A percentile compares a stretch with the other conserved stretches of the same genome.
Evolutionary conservation across 2,797 vertebrate species (phyloP).

Genomic region (Tenualosa ilisha): DNA sequence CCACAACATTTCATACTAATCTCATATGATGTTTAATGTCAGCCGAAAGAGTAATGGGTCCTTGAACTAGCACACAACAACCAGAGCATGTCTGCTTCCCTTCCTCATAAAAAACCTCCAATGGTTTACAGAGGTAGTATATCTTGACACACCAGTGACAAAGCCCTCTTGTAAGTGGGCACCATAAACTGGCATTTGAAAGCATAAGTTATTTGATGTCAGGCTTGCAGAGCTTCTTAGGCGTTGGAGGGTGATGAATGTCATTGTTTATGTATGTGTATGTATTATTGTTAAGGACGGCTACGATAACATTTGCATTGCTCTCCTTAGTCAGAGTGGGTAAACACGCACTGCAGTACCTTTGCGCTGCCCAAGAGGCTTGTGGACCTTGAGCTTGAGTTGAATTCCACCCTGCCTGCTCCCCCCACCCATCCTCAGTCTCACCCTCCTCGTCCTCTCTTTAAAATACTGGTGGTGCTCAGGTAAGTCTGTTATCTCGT

Average conservation of each 20-base stretch:
- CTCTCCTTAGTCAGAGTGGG: background rate
- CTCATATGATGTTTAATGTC: too few species aligned
- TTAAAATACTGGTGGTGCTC: background rate
- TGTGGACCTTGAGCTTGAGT: background rate
- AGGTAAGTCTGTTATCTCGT: conserved; percentile 49
- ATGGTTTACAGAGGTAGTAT: background rate
- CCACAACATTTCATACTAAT: background rate
- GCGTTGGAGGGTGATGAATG: background rate
- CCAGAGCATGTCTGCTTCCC: background rate
- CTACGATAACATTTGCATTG: background rate
- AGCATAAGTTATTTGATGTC: background rate
- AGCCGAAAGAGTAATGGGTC: background rate
- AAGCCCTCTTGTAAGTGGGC: background rate
- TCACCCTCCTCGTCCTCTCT: background rate
- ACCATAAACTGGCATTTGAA: background rate
- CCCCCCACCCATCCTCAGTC: background rate
- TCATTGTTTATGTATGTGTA: background rate
- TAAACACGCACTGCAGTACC: background rate
- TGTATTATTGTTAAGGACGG: too few species aligned
- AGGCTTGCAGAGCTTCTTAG: background rate
- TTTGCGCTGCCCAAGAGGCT: background rate
- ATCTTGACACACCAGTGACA: background rate
- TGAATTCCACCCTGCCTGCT: background rate
- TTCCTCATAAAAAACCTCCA: background rate
- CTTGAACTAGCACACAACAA: background rate